Evolutionary conservation across 2,797 vertebrate species (phyloP), one percentile per base, ranked within the genome.

Genomic region (Sitta carolinensis): DNA sequence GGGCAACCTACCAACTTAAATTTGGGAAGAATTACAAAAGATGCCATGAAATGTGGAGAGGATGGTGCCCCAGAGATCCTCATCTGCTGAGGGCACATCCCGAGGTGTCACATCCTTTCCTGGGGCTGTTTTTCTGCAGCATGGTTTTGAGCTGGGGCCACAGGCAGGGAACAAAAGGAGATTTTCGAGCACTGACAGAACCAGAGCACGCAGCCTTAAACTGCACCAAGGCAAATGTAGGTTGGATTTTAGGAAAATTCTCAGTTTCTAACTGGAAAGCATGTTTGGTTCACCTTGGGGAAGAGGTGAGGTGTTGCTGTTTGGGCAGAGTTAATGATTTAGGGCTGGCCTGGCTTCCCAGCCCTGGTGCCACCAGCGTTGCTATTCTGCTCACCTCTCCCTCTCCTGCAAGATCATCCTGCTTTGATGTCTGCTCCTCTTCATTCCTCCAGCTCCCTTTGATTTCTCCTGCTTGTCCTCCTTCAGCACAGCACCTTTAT

Each of bases 371-470:
- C 83, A 63, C 47, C 66, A 1, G 47, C 1, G 2, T 68, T 87
- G 69, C 84, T n/a, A 4, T 82, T 89, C 89, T 27, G 34, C 63
- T 68, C 90, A n/a, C 85, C 66, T 81, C 78, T 78, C 26, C 84
- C 64, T 55, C 72, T 89, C 77, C 74, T 25, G 66, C 74, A 61
- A 64, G 42, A 62, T 27, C 3, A 10, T 50, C 34, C 34, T 25
- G 45, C 79, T 90, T 93, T 93, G 88, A 89, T 94, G 63, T 87
- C 69, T 36, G 45, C 47, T 90, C 59, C 78, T 93, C 72, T 83
- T 70, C 62, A 59, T 73, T 93, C 58, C 55, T 74, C 43, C 51
- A 8, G 82, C 92, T 83, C 13, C 76, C 47, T 70, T 96, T 92
- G 68, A 88, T 88, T 95, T 43, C 62, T 64, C 38, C 58, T 66